phyloP scores from a whole-genome alignment of 2,113 vertebrate species.

The Felis chaus region DNA sequence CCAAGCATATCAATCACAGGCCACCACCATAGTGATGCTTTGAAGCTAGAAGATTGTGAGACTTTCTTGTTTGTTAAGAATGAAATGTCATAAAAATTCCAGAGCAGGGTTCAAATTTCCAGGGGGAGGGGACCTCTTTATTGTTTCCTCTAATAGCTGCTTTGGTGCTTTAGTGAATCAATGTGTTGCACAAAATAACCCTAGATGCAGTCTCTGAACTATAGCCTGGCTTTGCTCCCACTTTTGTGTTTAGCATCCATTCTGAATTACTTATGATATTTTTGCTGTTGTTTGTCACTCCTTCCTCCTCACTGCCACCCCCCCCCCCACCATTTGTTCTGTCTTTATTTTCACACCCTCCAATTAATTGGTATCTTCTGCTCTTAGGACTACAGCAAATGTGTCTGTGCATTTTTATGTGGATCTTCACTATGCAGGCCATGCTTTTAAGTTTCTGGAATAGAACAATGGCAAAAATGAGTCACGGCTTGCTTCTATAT shows the following conservation, averaged over 20 bases:
- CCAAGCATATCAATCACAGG: neutral
- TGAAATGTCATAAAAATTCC: constrained; percentile 79
- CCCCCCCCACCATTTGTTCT: neutral
- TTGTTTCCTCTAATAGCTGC: constrained; percentile 65
- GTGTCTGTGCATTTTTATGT: constrained; percentile 6
- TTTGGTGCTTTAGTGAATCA: constrained; percentile 52
- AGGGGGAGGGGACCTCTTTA: constrained; percentile 58
- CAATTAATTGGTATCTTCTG: constrained; percentile 50
- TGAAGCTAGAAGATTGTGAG: constrained; percentile 59
- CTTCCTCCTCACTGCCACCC: neutral
- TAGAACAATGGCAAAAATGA: constrained; percentile 58
- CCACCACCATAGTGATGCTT: constrained; percentile 38
- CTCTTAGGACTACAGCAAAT: neutral
- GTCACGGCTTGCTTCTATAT: constrained; percentile 48
- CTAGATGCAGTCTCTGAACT: neutral
- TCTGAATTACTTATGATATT: constrained; percentile 43
- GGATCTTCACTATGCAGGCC: neutral
- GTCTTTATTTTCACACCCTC: constrained; percentile 45
- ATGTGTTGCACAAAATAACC: constrained; percentile 54
- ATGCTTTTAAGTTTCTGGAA: constrained; percentile 45
- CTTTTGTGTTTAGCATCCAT: constrained; percentile 21
- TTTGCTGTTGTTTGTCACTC: constrained; percentile 11
- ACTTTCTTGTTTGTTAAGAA: constrained; percentile 70
- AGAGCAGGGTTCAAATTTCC: constrained; percentile 69
- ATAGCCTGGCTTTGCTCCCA: neutral